Percentiles rank a stretch among this genome's conserved stretches.
phyloP scores from a whole-genome alignment of 2,888 invertebrate species.

The Podabrus alpinus region DNA sequence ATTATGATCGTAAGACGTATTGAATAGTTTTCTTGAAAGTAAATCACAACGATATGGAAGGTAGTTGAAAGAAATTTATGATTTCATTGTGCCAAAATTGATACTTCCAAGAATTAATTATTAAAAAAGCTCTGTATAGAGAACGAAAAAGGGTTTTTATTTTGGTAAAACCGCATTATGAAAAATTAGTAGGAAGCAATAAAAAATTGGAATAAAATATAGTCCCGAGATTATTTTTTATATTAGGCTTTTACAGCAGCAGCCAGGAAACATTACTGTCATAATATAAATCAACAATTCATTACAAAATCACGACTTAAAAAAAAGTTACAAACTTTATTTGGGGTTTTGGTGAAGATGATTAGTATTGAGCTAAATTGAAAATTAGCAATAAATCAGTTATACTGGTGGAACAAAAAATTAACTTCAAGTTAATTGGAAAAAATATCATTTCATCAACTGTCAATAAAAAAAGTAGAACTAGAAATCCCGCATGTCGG shows the following conservation, averaged over 20 bases:
- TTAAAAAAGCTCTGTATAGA: neutral
- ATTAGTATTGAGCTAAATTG: neutral
- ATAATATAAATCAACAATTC: neutral
- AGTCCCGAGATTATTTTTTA: neutral
- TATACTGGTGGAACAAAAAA: neutral
- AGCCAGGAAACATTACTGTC: neutral
- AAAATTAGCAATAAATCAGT: neutral
- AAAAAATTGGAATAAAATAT: neutral
- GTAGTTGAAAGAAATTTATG: neutral
- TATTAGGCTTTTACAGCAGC: neutral
- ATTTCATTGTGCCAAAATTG: neutral
- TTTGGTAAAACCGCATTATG: neutral
- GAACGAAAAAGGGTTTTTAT: neutral
- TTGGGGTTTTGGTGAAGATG: neutral
- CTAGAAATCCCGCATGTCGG: slow-evolving; percentile 15
- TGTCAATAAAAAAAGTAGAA: slow-evolving; percentile 22
- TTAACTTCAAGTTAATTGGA: neutral
- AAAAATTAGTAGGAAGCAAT: neutral
- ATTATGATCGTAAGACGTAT: neutral
- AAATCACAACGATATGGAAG: neutral
- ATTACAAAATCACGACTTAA: neutral
- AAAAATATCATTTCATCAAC: neutral
- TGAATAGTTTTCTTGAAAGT: neutral
- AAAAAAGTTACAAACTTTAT: neutral
- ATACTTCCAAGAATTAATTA: neutral